Conservation (phyloP, 2,888 invertebrate genomes). For the Ophioninae sp. region DNA sequence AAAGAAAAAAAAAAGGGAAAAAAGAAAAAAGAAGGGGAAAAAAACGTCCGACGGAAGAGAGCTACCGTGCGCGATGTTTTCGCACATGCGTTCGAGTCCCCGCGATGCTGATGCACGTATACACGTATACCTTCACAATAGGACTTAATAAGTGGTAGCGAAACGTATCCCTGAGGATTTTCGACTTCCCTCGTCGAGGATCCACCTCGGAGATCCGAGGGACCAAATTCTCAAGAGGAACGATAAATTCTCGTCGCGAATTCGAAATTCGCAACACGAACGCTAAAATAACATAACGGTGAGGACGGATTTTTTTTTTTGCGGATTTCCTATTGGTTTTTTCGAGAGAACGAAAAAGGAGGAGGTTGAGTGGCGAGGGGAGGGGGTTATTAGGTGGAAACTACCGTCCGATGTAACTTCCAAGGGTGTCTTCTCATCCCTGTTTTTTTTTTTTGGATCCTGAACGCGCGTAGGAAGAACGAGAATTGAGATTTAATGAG, state of each 20-base stretch:
- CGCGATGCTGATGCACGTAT: neutral
- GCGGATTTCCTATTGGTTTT: conserved; percentile 15
- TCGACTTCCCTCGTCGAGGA: conserved; percentile 25
- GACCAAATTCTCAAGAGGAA: conserved; percentile 39
- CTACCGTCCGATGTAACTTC: conserved; percentile 52
- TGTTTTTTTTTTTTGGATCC: neutral
- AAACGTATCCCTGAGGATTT: neutral
- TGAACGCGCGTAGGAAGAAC: conserved; percentile 55
- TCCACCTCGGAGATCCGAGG: conserved; percentile 12
- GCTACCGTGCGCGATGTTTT: conserved; percentile 62
- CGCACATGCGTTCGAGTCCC: conserved; percentile 20
- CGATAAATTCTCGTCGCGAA: conserved; percentile 69
- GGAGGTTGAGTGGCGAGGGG: no score
- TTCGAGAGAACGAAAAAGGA: neutral
- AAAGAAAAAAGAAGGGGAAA: conserved; percentile 15
- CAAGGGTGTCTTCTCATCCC: conserved; percentile 6
- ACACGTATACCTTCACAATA: conserved; percentile 4
- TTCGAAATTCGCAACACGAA: conserved; percentile 71
- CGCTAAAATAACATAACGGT: conserved; percentile 67
- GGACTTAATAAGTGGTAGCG: conserved; percentile 13
- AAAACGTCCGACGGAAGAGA: conserved; percentile 35
- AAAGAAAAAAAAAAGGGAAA: conserved; percentile 18
- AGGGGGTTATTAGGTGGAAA: neutral
- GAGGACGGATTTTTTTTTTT: conserved; percentile 23
- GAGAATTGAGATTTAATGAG: conserved; percentile 63